Conservation (phyloP, 2,888 invertebrate species). For the Augiades crinisus region DNA sequence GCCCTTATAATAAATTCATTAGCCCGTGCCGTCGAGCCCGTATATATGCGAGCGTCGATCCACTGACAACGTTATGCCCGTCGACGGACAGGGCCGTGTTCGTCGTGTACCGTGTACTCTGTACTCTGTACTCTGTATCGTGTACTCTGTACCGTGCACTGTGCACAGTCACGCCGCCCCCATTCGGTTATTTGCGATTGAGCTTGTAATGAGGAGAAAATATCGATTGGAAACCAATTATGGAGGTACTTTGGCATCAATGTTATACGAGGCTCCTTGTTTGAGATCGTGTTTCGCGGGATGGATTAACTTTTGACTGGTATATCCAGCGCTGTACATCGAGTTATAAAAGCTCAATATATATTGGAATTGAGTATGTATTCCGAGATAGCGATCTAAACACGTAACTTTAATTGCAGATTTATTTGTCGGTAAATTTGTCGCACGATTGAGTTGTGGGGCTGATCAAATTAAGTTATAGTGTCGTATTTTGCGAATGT, state of each 20-base stretch:
- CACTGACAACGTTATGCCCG: constrained; percentile 42
- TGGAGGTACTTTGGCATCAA: constrained; percentile 20
- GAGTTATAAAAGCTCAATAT: too few species aligned
- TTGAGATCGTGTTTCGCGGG: constrained; percentile 8
- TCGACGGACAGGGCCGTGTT: constrained; percentile 19
- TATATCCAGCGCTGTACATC: neutral
- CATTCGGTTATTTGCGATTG: constrained; percentile 25
- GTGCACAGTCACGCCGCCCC: constrained; percentile 19
- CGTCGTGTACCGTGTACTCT: constrained; percentile 15
- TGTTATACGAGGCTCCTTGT: constrained; percentile 16
- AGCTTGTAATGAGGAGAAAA: constrained; percentile 27
- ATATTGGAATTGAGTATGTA: too few species aligned
- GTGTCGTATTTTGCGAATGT: neutral
- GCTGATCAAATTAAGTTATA: constrained; percentile 6
- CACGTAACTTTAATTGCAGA: neutral
- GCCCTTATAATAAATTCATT: constrained; percentile 80
- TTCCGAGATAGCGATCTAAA: neutral
- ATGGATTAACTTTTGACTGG: constrained; percentile 8
- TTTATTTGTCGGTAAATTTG: neutral
- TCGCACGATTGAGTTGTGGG: constrained; percentile 7
- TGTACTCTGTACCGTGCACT: constrained; percentile 12
- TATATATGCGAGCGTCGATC: constrained; percentile 37
- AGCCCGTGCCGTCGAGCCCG: constrained; percentile 48
- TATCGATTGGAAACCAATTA: constrained; percentile 27
- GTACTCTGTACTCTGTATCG: too few species aligned